Percentiles rank a stretch among this genome's conserved stretches.
phyloP scores from a whole-genome alignment of 2,797 vertebrate species.

The Anableps anableps region DNA sequence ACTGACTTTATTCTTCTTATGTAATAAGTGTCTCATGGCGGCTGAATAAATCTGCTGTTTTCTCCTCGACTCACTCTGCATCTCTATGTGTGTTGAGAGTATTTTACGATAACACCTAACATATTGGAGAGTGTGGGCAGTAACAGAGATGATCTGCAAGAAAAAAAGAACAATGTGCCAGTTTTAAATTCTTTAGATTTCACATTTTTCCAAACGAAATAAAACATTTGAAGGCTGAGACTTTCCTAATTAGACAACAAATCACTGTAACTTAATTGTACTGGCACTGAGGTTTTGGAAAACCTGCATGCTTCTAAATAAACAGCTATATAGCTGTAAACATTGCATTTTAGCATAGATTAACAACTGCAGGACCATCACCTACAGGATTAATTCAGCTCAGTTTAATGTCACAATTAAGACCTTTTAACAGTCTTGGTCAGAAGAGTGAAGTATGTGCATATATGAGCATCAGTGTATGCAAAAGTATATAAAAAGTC shows the following conservation, averaged over 20 bases:
- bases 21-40: slow-evolving; percentile 33
- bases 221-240: background rate
- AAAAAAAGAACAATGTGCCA: background rate
- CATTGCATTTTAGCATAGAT: background rate
- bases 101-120: background rate
- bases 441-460: background rate
- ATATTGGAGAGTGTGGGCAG: background rate
- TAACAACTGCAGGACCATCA: background rate
- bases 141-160: background rate
- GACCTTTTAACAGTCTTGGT: background rate
- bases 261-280: background rate
- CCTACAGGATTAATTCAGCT: background rate
- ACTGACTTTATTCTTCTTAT: slow-evolving; percentile 22
- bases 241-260: background rate
- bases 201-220: background rate
- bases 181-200: background rate
- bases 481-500: background rate
- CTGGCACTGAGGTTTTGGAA: background rate
- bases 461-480: background rate
- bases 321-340: background rate
- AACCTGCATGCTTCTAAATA: background rate
- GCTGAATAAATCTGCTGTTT: slow-evolving; percentile 50
- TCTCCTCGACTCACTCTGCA: background rate
- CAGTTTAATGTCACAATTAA: background rate
- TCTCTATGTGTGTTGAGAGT: background rate